Evolutionary conservation across 1,140 invertebrate species (phyloP).

Genomic region (Lasioglossum baleicum): DNA sequence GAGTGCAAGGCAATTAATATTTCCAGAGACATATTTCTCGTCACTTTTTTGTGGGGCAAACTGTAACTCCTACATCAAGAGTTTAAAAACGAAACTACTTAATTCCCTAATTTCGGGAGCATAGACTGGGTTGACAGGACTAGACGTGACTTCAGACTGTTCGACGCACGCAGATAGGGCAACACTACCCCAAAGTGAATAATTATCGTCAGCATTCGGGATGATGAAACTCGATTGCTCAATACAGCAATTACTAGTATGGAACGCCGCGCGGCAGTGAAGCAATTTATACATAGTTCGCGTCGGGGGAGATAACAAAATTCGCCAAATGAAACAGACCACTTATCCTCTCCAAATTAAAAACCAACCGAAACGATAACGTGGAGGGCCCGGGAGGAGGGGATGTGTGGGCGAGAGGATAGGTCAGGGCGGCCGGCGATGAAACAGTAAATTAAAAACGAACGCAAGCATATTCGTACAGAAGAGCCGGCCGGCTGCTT

Average conservation of each 20-base stretch:
- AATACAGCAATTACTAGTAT: neutral
- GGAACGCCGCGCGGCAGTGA: neutral
- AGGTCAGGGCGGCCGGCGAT: neutral
- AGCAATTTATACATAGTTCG: constrained; percentile 6
- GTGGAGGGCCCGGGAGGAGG: neutral
- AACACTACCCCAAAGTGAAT: neutral
- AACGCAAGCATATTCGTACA: constrained; percentile 10
- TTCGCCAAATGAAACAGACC: neutral
- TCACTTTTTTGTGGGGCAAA: too few relatives aligned
- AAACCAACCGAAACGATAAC: constrained; percentile 10
- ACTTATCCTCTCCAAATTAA: constrained; percentile 12
- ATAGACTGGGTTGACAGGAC: neutral
- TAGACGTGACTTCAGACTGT: neutral
- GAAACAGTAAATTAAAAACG: constrained; percentile 29
- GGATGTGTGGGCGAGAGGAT: too few relatives aligned
- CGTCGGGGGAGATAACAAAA: constrained; percentile 5
- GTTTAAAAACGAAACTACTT: too few relatives aligned
- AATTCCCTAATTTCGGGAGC: too few relatives aligned
- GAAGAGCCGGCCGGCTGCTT: neutral
- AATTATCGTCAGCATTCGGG: neutral
- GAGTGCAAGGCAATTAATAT: too few relatives aligned
- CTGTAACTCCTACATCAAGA: too few relatives aligned
- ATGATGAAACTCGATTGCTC: too few relatives aligned
- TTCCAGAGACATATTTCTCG: too few relatives aligned
- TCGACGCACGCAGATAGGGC: neutral